Evolutionary conservation across 2,113 vertebrate species (phyloP), one percentile per base, ranked within the genome.

Genomic region (Cichladusa arquata): DNA sequence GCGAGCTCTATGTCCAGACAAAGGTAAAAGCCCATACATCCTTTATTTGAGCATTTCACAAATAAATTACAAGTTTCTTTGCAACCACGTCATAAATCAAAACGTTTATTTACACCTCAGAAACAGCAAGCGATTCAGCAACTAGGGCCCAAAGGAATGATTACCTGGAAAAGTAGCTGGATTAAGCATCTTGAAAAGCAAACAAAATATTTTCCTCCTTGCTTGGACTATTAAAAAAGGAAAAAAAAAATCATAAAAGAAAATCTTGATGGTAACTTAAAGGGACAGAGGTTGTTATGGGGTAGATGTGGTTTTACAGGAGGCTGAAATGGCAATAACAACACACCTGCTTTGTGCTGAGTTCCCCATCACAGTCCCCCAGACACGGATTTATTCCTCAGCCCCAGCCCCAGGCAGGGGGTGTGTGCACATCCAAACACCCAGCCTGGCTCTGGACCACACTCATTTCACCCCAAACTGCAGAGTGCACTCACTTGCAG

Each of bases 41-140:
- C 77, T 98, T 98, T 97, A 97, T 97, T 96, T 88, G 88, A 97
- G 93, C 95, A 94, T 95, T 96, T 97, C 96, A 97, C 97, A 98
- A 97, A 97, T 92, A 98, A 97, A 96, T 97, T 97, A 97, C 97
- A 98, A 92, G 93, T 97, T 96, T 97, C 90, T 97, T 95, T 95
- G 95, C 93, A 95, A 96, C 95, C 88, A 96, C 85, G 14, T 95
- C 95, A 93, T 92, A 97, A 97, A 97, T 97, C 92, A 95, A 97
- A 96, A 95, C 11, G 81, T 97, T 95, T 95, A 97, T 97, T 97
- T 98, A 95, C 89, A 96, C 94, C 95, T 97, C 96, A 91, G 95
- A 94, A 96, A 96, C 94, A 91, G 80, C 95, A 94, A 97, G 95
- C 95, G 60, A 44, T 93, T 97, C 86, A 96, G 96, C 93, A 97